Conservation (phyloP, 2,797 vertebrate genomes). For the Scleropages formosus region DNA sequence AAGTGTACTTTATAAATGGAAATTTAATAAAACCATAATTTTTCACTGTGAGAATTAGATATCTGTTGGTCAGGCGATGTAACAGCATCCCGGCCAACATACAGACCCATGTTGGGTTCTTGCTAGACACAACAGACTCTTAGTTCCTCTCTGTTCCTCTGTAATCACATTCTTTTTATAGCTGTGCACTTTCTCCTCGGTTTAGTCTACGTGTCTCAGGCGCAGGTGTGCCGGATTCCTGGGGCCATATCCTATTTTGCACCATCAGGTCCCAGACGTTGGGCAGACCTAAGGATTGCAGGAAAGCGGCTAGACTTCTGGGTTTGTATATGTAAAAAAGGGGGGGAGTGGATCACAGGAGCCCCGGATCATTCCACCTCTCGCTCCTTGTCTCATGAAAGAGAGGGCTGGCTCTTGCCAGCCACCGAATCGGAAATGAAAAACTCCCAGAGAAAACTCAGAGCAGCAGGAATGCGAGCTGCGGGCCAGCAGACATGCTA, state of each 20-base stretch:
- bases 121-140: slow-evolving; percentile 26
- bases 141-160: slow-evolving; percentile 12
- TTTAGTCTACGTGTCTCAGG: slow-evolving; percentile 70
- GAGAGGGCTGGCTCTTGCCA: slow-evolving; percentile 78
- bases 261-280: slow-evolving; percentile 83
- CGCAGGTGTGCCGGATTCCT: slow-evolving; percentile 80
- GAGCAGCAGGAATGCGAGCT: slow-evolving; percentile 80
- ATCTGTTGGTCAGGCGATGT: background rate
- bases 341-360: slow-evolving; percentile 75
- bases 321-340: slow-evolving; percentile 90
- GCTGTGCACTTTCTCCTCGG: slow-evolving; percentile 60
- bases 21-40: background rate
- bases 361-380: slow-evolving; percentile 74
- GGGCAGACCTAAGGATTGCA: slow-evolving; percentile 78
- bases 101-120: slow-evolving; percentile 10
- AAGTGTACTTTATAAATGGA: background rate
- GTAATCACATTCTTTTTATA: slow-evolving; percentile 41
- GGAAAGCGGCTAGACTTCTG: slow-evolving; percentile 89
- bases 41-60: background rate
- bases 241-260: slow-evolving; percentile 68
- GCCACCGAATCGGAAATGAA: slow-evolving; percentile 94
- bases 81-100: background rate
- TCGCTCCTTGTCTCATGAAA: slow-evolving; percentile 81
- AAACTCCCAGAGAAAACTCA: slow-evolving; percentile 83
- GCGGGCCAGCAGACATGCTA: slow-evolving; percentile 82